Base-by-base conservation (phyloP, 2,888 invertebrate genomes). In the Cephus nigrinus region DNA sequence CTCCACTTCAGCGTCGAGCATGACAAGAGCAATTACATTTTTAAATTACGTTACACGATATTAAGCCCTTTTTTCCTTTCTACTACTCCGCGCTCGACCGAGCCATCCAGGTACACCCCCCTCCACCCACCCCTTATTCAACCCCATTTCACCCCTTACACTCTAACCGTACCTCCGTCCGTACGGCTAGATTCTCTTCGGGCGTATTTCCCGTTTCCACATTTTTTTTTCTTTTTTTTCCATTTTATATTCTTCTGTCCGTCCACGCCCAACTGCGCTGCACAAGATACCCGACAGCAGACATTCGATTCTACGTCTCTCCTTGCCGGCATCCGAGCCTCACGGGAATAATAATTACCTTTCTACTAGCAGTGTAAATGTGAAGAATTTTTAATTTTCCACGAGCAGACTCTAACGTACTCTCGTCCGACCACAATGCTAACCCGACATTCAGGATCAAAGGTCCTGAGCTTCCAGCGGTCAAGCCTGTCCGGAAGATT, bases 1-100 rank as follows among this genome's bases (percentile, higher is more conserved):
- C 82, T 83, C 84, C 82, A 83, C 84, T 84, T 82, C 83, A 82
- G 80, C 86, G 86, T 85, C 85, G 87, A 87, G 86, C 86, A 86
- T 88, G 90, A 90, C 90, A 90, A 89, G 90, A 90, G 89, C 90
- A 90, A 90, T 90, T 90, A 90, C 90, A 90, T 89, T 90, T 90
- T 90, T 89, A 90, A 90, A 90, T 90, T 90, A 89, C 90, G 89
- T 89, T 90, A 90, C 89, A 89, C 89, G 88, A 89, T 89, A 89
- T 90, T 90, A 89, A 90, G 89, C 88, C 86, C 88, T 87, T 86
- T 84, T 87, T 85, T 86, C 79, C 80, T 73, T 80, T 79, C 78
- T 72, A 69, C 75, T 33, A 33, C 72, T 72, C 68, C 55, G 69
- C 69, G 71, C 32, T 71, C 71, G 71, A 31, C 32, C 71, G 71